phyloP scores from a whole-genome alignment of 1,140 invertebrate genomes.

The Neuroterus valhalla region DNA sequence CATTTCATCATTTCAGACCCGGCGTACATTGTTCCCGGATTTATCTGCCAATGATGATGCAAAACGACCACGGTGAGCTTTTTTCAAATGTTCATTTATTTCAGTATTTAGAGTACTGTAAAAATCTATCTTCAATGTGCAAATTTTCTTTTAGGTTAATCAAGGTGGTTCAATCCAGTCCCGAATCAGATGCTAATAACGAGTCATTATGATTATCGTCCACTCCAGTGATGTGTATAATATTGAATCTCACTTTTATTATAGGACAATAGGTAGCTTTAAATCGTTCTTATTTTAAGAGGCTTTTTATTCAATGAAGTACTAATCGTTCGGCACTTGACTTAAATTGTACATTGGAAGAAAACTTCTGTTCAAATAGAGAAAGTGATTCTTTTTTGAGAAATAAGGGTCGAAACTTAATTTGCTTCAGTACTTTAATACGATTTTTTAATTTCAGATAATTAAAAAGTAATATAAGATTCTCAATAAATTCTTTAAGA shows the following conservation, averaged over 20 bases:
- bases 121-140: neutral
- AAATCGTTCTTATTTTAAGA: neutral
- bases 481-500: neutral
- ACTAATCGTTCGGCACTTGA: neutral
- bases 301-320: neutral
- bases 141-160: neutral
- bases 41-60: neutral
- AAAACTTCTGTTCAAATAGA: neutral
- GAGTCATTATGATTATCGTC: neutral
- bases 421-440: too few relatives aligned
- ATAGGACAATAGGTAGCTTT: neutral
- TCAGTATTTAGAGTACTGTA: neutral
- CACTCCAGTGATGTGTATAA: neutral
- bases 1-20: constrained; percentile 45
- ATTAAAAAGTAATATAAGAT: too few relatives aligned
- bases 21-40: constrained; percentile 44
- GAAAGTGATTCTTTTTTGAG: neutral
- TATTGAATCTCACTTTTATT: neutral
- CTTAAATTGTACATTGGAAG: constrained; percentile 1
- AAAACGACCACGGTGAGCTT: constrained; percentile 1
- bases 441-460: too few relatives aligned
- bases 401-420: too few relatives aligned
- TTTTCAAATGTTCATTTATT: too few relatives aligned
- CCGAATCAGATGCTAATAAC: neutral
- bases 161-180: neutral